Conservation (phyloP, 2,888 invertebrate species). For the Sclerodermus sp. region DNA sequence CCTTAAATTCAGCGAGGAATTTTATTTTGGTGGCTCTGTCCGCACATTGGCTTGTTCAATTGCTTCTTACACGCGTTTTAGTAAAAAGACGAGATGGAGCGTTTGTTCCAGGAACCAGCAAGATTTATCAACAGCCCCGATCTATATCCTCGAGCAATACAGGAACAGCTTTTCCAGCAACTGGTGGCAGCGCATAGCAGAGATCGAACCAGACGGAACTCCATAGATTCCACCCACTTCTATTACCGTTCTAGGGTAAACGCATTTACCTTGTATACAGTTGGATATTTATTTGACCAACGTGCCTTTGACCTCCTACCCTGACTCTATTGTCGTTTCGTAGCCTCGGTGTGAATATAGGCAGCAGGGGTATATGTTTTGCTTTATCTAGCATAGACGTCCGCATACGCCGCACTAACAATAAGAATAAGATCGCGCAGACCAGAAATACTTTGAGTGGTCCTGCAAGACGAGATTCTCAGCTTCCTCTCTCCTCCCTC, state of each 20-base stretch:
- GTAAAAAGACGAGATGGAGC: constrained; percentile 5
- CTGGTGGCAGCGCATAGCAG: constrained; percentile 19
- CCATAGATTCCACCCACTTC: constrained; percentile 46
- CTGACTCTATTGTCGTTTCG: constrained; percentile 10
- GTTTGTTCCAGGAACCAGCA: constrained; percentile 45
- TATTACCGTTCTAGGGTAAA: constrained; percentile 55
- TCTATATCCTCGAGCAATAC: constrained; percentile 35
- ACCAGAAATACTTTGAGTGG: neutral
- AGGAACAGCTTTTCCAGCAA: constrained; percentile 33
- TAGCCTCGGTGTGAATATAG: constrained; percentile 51
- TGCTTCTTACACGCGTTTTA: constrained; percentile 1
- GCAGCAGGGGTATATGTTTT: constrained; percentile 16
- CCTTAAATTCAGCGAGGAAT: too few species aligned
- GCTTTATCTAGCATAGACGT: neutral
- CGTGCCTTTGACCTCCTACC: neutral
- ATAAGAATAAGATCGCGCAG: neutral
- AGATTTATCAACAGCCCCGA: constrained; percentile 49
- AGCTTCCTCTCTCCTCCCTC: too few species aligned
- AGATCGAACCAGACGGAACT: constrained; percentile 45
- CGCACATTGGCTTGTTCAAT: too few species aligned
- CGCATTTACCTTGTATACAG: constrained; percentile 1
- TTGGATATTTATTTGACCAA: constrained; percentile 4
- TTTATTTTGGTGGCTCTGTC: too few species aligned
- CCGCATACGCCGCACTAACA: neutral
- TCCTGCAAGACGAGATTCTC: neutral